phyloP scores from a whole-genome alignment of 2,888 invertebrate species.

The Cerceris ruficornis region DNA sequence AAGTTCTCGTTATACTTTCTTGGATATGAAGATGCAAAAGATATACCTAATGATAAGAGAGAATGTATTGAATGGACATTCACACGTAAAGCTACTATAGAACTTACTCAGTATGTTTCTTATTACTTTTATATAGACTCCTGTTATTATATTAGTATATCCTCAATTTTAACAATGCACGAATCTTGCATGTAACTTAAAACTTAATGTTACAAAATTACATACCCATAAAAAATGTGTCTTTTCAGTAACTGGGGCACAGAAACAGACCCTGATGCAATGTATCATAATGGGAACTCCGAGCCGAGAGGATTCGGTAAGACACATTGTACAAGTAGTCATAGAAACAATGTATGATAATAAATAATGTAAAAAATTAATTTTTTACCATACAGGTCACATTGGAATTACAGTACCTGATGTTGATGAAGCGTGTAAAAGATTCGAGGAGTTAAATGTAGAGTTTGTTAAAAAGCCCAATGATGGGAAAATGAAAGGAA shows the following conservation, averaged over 20 bases:
- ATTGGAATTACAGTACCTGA: conserved; percentile 96
- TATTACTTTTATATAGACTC: conserved; percentile 1
- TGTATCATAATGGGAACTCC: conserved; percentile 94
- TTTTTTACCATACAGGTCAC: conserved; percentile 85
- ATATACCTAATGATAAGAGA: conserved; percentile 88
- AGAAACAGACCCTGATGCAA: conserved; percentile 89
- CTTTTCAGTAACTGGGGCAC: conserved; percentile 96
- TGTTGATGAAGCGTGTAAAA: conserved; percentile 92
- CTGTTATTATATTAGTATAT: neutral
- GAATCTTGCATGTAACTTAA: too few species aligned
- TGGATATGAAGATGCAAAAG: conserved; percentile 91
- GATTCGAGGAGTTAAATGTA: conserved; percentile 93
- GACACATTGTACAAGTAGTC: conserved; percentile 4
- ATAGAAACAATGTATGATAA: neutral
- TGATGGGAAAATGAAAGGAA: conserved; percentile 96
- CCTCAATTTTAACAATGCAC: too few species aligned
- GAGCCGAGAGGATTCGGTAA: conserved; percentile 94
- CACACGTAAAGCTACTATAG: conserved; percentile 92
- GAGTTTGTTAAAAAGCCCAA: conserved; percentile 94
- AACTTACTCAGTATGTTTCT: conserved; percentile 93
- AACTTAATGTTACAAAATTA: too few species aligned
- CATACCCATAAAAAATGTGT: conserved; percentile 7
- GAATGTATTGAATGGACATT: conserved; percentile 90
- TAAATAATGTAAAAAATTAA: conserved; percentile 7
- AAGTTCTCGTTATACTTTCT: conserved; percentile 96